Evolutionary conservation across 30 jellyfish, hydroid and myxozoan genomes (phyloP), one percentile per base, ranked within the genome.

Genomic region (Hydractinia echinata): DNA sequence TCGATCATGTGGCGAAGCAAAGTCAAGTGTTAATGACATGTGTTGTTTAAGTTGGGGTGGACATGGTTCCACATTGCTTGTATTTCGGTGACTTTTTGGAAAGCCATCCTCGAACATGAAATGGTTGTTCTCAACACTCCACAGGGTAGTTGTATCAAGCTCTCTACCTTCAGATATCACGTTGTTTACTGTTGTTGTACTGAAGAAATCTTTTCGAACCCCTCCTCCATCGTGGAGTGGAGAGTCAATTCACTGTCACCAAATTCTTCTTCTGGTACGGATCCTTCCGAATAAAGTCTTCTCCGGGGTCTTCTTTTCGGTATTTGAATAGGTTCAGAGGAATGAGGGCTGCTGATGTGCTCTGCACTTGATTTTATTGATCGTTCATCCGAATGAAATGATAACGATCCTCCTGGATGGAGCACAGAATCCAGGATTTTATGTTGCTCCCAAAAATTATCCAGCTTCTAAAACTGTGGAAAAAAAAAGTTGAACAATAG

Each of bases 351-450:
- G 16, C 39, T 64, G 51, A 64, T n/a, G 39, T 64, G 74, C 51
- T 64, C 51, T 51, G 19, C 74, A n/a, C 51, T 64, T n/a, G 74
- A 6, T 6, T 44, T n/a, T 64, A 44, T 64, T 64, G 39, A 64
- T 51, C 51, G 39, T n/a, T 64, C 74, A 64, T 64, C 74, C 18
- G 74, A 64, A 13, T 64, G 74, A 58, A 64, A 64, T 6, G 74
- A n/a, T 64, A 64, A 64, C 51, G 74, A 64, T 64, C 39, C 39
- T 64, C 74, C 74, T 64, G 74, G 74, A 64, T 64, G 74, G 74
- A 64, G 74, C 74, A 64, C 74, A 6, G 74, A 64, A 51, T 64
- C 74, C 74, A 64, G 74, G 74, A 64, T 6, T 6, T 64, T 44
- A 64, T 64, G 74, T 51, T 64, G 74, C 19, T 64, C 39, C 74